Percentiles rank a stretch among this genome's conserved stretches.
These are phyloP conservation scores for Porites lutea DNA, from an alignment of 64 coral and sea anemone species.

Conservation along the genomic window DNA sequence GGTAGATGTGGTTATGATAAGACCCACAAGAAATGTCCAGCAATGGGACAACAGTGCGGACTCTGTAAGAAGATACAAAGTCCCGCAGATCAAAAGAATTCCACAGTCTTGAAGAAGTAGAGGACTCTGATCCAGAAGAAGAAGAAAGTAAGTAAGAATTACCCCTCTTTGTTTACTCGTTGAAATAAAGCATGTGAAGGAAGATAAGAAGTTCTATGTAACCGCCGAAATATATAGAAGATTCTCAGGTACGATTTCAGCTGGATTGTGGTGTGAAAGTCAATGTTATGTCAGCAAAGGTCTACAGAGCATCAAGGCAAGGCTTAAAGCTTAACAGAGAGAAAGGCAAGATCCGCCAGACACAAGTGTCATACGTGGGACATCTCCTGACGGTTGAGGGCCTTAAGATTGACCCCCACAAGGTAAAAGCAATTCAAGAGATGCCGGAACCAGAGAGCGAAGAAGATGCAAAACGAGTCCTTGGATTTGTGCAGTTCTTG, in stretches of 20 bases:
- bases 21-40: constrained; percentile 50
- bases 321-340: no score
- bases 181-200: not conserved
- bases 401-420: no score
- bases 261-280: constrained; percentile 51
- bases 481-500: no score
- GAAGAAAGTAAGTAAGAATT: not conserved
- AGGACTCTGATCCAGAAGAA: not conserved
- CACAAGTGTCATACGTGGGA: no score
- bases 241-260: not conserved
- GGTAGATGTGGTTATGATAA: constrained; percentile 22
- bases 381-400: no score
- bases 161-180: not conserved
- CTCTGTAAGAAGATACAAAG: constrained; percentile 36
- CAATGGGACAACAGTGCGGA: constrained; percentile 37
- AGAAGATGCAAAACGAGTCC: no score
- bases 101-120: not conserved
- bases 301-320: not conserved
- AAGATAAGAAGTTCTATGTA: not conserved
- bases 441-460: no score
- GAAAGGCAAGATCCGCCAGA: no score
- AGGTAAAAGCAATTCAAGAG: no score
- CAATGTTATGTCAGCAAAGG: constrained; percentile 39
- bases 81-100: not conserved
- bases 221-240: not conserved